These are phyloP conservation scores for Bombus superbus DNA, from an alignment of 1,140 invertebrate species.

Conservation along the genomic window DNA sequence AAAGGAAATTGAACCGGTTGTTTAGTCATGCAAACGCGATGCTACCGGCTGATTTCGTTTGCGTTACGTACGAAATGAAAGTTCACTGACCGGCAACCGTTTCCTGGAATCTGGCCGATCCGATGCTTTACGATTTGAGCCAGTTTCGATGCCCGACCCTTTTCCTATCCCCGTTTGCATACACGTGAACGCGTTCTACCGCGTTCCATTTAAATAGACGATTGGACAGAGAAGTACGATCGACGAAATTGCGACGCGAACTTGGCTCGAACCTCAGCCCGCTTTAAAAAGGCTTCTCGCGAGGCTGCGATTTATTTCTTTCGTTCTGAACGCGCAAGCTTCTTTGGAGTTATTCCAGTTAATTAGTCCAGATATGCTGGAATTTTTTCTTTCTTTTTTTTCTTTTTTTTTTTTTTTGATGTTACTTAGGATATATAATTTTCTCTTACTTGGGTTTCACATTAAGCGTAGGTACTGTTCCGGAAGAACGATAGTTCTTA, in stretches of 20 bases:
- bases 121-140: conserved; percentile 42
- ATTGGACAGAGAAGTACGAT: not conserved
- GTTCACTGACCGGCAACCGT: conserved; percentile 42
- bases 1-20: conserved; percentile 54
- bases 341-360: not conserved
- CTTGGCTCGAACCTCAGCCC: not conserved
- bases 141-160: conserved; percentile 2
- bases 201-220: conserved; percentile 29
- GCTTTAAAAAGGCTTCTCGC: not conserved
- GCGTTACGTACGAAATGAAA: conserved; percentile 58
- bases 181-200: conserved; percentile 1
- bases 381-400: not conserved
- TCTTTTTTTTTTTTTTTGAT: no score
- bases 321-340: not conserved
- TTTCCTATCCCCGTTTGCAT: not conserved
- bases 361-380: no score
- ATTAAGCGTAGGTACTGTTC: no score
- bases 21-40: conserved; percentile 58
- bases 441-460: no score
- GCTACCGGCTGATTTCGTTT: conserved; percentile 55
- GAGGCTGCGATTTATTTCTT: not conserved
- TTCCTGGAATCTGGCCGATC: conserved; percentile 50
- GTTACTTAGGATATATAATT: no score
- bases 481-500: no score
- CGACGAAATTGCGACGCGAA: conserved; percentile 28